These are phyloP conservation scores for Syrista parreyssii DNA, from an alignment of 2,888 invertebrate genomes.

Conservation along the genomic window DNA sequence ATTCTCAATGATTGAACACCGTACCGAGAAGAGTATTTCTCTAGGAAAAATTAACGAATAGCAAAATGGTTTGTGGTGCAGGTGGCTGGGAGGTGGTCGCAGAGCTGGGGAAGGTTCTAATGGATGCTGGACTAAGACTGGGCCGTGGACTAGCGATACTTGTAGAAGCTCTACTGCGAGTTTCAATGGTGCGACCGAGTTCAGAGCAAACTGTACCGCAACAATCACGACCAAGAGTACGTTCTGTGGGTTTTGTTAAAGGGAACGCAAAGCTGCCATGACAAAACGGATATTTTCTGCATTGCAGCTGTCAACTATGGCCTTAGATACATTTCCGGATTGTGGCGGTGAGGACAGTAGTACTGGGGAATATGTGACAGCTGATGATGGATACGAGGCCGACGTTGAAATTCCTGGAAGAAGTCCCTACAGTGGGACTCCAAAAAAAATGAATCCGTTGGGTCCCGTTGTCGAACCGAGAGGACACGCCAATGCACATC, in stretches of 20 bases:
- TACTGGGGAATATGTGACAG: slow-evolving; percentile 64
- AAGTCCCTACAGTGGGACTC: slow-evolving; percentile 40
- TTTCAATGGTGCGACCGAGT: slow-evolving; percentile 69
- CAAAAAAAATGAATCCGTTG: slow-evolving; percentile 38
- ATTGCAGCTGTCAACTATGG: slow-evolving; percentile 56
- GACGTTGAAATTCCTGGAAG: slow-evolving; percentile 70
- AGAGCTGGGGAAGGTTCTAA: slow-evolving; percentile 50
- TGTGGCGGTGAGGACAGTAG: slow-evolving; percentile 59
- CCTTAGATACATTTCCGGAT: slow-evolving; percentile 54
- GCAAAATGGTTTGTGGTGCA: slow-evolving; percentile 28
- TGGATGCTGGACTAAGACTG: slow-evolving; percentile 49
- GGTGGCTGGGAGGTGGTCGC: slow-evolving; percentile 53
- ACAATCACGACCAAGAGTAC: slow-evolving; percentile 67
- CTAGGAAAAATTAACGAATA: not conserved
- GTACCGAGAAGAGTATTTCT: not conserved
- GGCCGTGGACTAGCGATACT: slow-evolving; percentile 60
- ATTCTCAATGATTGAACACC: not conserved
- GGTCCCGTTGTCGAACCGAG: slow-evolving; percentile 55
- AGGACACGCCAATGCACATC: slow-evolving; percentile 69
- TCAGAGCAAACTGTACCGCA: slow-evolving; percentile 69
- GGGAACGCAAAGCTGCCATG: slow-evolving; percentile 23
- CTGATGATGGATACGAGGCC: slow-evolving; percentile 76
- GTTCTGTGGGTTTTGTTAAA: not conserved
- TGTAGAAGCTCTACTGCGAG: slow-evolving; percentile 71
- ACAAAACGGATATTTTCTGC: not conserved